Base-by-base conservation (phyloP, 2,113 vertebrate species). In the Macaca nemestrina region DNA sequence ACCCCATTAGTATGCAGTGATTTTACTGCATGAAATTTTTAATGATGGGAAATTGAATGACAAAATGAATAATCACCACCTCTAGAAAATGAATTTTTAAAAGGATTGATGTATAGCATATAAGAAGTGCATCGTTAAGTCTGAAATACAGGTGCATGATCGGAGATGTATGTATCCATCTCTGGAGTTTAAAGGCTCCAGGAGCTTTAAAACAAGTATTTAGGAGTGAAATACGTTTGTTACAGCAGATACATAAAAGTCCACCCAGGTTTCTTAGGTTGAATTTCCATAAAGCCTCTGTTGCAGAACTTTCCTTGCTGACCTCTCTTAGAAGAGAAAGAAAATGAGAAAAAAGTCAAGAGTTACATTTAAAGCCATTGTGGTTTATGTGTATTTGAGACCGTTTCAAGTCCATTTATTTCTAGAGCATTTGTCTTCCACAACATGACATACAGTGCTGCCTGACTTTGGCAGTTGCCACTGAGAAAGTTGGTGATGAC, bases 371-470 rank as follows among this genome's bases (percentile, higher is more conserved):
- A 96, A 97, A 97, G 86, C 86, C 84, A 95, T 55, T 97, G 88
- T 82, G 97, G 90, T 90, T 98, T 98, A 59, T 95, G 95, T 45
- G 43, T 93, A 88, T 97, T 90, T 98, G 96, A 97, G 88, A 76
- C 50, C 78, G 17, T 95, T 97, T 95, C 98, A 98, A 97, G 79
- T 70, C 92, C 88, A 94, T 96, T 97, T 97, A 98, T 97, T 97
- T 97, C 95, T 97, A 97, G 96, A 96, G 43, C 64, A 40, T 97
- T 97, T 98, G 95, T 94, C 97, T 97, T 96, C 94, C 64, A 78
- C 82, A 97, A 59, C 67, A 96, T 94, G 87, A 96, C 48, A 87
- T 78, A 92, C 27, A 90, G 45, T 68, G 67, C 90, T 85, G 70
- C 88, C 93, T 93, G 79, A 82, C 93, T 95, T 92, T 88, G 90